Evolutionary conservation across 37 sponge, comb jelly and placozoan species (phyloP).

Genomic region (Tethya wilhelma): DNA sequence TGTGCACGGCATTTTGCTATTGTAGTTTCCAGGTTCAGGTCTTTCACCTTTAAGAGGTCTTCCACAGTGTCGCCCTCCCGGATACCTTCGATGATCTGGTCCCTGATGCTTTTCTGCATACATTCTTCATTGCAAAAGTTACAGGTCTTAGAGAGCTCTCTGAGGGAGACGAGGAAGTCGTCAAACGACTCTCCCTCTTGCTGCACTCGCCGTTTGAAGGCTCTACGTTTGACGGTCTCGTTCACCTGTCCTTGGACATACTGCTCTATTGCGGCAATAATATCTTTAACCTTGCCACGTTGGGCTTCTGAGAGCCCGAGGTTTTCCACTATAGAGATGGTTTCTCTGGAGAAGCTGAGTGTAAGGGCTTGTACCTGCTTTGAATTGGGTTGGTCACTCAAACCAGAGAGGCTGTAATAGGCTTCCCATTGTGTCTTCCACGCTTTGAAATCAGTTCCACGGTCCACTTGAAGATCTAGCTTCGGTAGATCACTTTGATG

Average conservation of each 20-base stretch:
- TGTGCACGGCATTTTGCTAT: conserved; percentile 18
- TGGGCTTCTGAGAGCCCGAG: conserved; percentile 11
- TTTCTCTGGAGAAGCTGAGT: conserved; percentile 33
- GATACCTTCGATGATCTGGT: conserved; percentile 38
- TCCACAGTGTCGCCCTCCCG: conserved; percentile 15
- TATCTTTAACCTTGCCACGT: background rate
- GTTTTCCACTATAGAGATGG: conserved; percentile 23
- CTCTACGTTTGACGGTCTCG: conserved; percentile 15
- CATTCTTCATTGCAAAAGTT: conserved; percentile 36
- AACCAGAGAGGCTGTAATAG: conserved; percentile 41
- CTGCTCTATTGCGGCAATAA: conserved; percentile 18
- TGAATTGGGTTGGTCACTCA: too few species aligned
- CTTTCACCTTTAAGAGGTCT: conserved; percentile 1
- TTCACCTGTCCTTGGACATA: conserved; percentile 9
- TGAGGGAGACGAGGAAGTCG: conserved; percentile 10
- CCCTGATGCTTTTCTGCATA: conserved; percentile 5
- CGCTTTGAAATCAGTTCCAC: conserved; percentile 33
- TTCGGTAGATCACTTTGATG: conserved; percentile 32
- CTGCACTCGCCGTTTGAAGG: background rate
- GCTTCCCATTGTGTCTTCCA: conserved; percentile 41
- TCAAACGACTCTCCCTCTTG: conserved; percentile 14
- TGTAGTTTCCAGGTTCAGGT: conserved; percentile 14
- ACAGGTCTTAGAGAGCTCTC: conserved; percentile 29
- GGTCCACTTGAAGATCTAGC: conserved; percentile 44
- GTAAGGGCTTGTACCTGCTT: conserved; percentile 46